These are phyloP conservation scores for Ptyas mucosa DNA, from an alignment of 2,113 vertebrate species.

Conservation along the genomic window DNA sequence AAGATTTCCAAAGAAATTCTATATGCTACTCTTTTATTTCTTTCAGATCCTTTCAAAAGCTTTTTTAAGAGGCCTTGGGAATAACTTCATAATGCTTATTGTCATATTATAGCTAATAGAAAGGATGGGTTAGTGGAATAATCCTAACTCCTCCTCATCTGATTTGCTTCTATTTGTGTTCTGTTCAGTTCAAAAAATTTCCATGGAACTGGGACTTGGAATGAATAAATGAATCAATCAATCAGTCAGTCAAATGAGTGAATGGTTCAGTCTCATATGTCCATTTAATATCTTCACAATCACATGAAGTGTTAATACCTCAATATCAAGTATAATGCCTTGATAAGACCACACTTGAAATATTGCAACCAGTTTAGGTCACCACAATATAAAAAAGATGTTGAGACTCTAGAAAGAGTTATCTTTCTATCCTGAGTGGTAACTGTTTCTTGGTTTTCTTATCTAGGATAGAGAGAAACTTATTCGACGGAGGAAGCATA, in stretches of 20 bases:
- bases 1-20: neutral
- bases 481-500: slow-evolving; percentile 91
- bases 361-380: neutral
- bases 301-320: neutral
- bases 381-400: neutral
- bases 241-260: neutral
- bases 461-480: slow-evolving; percentile 94
- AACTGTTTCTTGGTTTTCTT: slow-evolving; percentile 44
- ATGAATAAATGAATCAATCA: neutral
- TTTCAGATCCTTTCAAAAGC: neutral
- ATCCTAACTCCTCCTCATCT: neutral
- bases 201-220: neutral
- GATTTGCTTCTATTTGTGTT: neutral
- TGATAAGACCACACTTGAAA: neutral
- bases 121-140: neutral
- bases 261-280: neutral
- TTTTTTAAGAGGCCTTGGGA: neutral
- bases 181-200: neutral
- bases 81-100: neutral
- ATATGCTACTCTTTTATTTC: neutral
- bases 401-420: neutral
- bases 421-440: neutral
- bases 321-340: neutral
- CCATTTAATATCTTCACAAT: neutral
- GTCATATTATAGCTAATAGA: neutral